Evolutionary conservation across 2,888 invertebrate genomes (phyloP).

Genomic region (Lithophane semibrunnea): DNA sequence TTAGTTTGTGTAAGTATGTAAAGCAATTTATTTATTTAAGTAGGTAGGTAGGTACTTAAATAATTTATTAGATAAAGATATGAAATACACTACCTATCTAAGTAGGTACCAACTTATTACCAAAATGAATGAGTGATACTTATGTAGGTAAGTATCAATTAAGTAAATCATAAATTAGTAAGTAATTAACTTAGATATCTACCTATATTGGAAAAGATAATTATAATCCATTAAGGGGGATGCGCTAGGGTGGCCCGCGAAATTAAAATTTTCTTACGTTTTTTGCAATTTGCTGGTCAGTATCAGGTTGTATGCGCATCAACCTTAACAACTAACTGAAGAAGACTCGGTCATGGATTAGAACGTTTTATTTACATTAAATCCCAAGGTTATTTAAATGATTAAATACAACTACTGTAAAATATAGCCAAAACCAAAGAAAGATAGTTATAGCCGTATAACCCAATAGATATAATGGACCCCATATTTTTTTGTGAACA

Average conservation of each 20-base stretch:
- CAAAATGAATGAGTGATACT: not conserved
- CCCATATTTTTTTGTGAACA: not conserved
- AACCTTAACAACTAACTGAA: not conserved
- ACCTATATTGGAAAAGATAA: no score
- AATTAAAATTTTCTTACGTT: no score
- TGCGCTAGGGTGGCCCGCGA: no score
- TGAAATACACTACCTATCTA: not conserved
- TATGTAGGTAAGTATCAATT: not conserved
- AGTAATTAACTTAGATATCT: not conserved
- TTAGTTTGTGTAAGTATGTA: not conserved
- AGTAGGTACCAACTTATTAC: not conserved
- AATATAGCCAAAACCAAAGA: constrained; percentile 76
- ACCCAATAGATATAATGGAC: constrained; percentile 14
- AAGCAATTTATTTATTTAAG: not conserved
- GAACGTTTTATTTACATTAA: not conserved
- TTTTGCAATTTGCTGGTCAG: no score
- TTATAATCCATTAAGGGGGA: no score
- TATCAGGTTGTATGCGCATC: no score
- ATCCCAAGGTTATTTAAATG: constrained; percentile 39
- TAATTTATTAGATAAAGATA: not conserved
- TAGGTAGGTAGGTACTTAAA: no score
- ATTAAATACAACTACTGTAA: constrained; percentile 71
- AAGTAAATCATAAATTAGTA: not conserved
- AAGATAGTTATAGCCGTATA: constrained; percentile 66
- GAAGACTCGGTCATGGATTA: not conserved